A percentile compares a stretch with the other conserved stretches of the same genome.
phyloP scores from a whole-genome alignment of 2,888 invertebrate species.

The Drosophila mimetica region DNA sequence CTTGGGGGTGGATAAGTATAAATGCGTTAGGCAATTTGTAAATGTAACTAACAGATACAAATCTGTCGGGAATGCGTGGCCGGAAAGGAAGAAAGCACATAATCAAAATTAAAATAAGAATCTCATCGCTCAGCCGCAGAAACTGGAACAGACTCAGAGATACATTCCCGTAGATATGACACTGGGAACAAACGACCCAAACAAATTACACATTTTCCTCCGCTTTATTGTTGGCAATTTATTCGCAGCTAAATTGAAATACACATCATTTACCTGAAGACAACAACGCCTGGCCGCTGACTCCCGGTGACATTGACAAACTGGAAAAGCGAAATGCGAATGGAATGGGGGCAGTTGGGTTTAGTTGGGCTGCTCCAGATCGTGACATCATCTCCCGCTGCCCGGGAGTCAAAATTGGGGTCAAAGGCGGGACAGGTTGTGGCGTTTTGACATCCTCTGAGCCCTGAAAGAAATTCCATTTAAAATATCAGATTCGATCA shows the following conservation, averaged over 20 bases:
- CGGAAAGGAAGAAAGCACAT: conserved; percentile 51
- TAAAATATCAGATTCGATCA: conserved; percentile 38
- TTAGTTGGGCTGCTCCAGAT: conserved; percentile 12
- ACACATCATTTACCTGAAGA: conserved; percentile 76
- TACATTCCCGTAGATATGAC: conserved; percentile 76
- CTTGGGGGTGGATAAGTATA: conserved; percentile 37
- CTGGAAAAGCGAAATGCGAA: not conserved
- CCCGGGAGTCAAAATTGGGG: conserved; percentile 50
- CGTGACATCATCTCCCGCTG: conserved; percentile 61
- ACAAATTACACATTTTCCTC: conserved; percentile 73
- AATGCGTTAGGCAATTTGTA: conserved; percentile 73
- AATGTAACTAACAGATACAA: conserved; percentile 76
- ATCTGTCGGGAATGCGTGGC: conserved; percentile 59
- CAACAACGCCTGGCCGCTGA: conserved; percentile 36
- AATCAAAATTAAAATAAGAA: conserved; percentile 80
- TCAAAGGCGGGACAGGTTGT: conserved; percentile 30
- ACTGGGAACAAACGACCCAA: conserved; percentile 74
- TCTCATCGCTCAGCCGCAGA: conserved; percentile 76
- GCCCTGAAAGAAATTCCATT: conserved; percentile 13
- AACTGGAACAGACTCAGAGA: conserved; percentile 41
- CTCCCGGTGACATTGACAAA: conserved; percentile 38
- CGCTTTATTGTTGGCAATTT: conserved; percentile 78
- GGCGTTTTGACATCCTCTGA: not conserved
- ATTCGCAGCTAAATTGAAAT: conserved; percentile 76
- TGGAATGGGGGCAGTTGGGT: conserved; percentile 1